Evolutionary conservation across 2,888 invertebrate species (phyloP).

Genomic region (Bembecia ichneumoniformis): DNA sequence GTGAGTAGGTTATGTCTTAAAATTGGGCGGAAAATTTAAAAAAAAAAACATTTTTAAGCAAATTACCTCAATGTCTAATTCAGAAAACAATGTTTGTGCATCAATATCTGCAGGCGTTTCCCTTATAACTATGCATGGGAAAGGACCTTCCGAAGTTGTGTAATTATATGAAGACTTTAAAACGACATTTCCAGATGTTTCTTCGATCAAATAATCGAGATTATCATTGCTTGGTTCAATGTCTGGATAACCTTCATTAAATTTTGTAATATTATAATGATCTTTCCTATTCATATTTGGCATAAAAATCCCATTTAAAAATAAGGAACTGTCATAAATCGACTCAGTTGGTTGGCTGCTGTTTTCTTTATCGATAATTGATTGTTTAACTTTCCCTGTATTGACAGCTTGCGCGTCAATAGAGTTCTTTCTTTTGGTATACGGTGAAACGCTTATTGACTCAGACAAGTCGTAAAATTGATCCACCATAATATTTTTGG

Average conservation of each 20-base stretch:
- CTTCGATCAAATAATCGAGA: slow-evolving; percentile 38
- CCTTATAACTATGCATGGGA: slow-evolving; percentile 26
- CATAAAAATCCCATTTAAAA: not conserved
- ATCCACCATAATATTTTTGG: not conserved
- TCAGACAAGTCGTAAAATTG: not conserved
- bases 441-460: not conserved
- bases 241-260: slow-evolving; percentile 14
- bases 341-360: not conserved
- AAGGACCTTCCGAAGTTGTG: slow-evolving; percentile 22
- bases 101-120: slow-evolving; percentile 36
- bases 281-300: not conserved
- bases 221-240: slow-evolving; percentile 25
- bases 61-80: slow-evolving; percentile 50
- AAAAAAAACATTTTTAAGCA: not conserved
- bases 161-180: slow-evolving; percentile 20
- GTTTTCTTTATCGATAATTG: too few relatives aligned
- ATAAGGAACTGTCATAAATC: not conserved
- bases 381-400: too few relatives aligned
- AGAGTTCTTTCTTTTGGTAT: not conserved
- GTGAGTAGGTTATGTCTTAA: too few relatives aligned
- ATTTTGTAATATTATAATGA: too few relatives aligned
- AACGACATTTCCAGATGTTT: slow-evolving; percentile 14
- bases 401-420: not conserved
- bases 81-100: slow-evolving; percentile 34
- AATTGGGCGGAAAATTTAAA: too few relatives aligned